These are phyloP conservation scores for Ophraella communa DNA, from an alignment of 2,888 invertebrate species.

Conservation along the genomic window DNA sequence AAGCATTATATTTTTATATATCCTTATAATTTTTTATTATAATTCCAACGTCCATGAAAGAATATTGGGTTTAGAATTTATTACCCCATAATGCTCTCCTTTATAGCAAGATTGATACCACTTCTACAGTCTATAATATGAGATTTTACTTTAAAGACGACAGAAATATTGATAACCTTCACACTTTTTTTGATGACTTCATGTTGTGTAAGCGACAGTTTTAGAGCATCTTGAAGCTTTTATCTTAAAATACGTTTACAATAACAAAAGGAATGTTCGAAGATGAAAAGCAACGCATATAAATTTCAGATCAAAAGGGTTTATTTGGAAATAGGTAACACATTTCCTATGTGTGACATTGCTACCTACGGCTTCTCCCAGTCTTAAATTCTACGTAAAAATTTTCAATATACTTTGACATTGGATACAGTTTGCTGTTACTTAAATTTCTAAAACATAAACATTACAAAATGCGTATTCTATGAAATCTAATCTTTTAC, in stretches of 20 bases:
- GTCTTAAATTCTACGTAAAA: too few relatives aligned
- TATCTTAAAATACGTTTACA: not conserved
- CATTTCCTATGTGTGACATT: not conserved
- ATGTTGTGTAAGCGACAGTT: slow-evolving; percentile 18
- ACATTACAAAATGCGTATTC: too few relatives aligned
- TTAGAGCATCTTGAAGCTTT: not conserved
- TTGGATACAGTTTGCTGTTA: too few relatives aligned
- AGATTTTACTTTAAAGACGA: slow-evolving; percentile 29
- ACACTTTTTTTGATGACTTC: slow-evolving; percentile 23
- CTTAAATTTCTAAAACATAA: too few relatives aligned
- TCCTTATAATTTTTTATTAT: slow-evolving; percentile 31
- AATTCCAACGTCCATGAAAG: slow-evolving; percentile 25
- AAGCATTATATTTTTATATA: slow-evolving; percentile 26
- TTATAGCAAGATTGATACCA: slow-evolving; percentile 32
- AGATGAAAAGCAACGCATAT: not conserved
- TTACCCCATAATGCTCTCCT: slow-evolving; percentile 30
- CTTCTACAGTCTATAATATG: slow-evolving; percentile 26
- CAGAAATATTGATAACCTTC: slow-evolving; percentile 29
- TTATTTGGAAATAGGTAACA: not conserved
- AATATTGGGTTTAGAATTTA: slow-evolving; percentile 31
- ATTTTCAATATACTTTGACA: too few relatives aligned
- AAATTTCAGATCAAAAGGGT: not conserved
- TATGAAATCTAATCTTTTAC: too few relatives aligned
- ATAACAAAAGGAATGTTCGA: not conserved
- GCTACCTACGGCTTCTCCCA: not conserved